These are phyloP conservation scores for Heliconius melpomene DNA, from an alignment of 1,140 invertebrate species.

Conservation along the genomic window DNA sequence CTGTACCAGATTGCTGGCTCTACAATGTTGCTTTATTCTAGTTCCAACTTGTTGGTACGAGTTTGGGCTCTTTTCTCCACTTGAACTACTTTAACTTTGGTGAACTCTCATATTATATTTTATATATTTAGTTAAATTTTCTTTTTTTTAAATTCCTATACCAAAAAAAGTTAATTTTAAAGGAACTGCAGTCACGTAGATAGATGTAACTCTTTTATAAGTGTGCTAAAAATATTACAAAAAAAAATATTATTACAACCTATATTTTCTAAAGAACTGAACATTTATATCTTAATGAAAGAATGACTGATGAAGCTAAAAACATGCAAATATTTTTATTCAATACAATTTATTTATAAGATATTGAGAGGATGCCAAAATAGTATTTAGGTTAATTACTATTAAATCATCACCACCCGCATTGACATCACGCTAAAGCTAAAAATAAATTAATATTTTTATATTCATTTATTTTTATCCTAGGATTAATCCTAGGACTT, in stretches of 20 bases:
- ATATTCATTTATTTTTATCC: too few species aligned
- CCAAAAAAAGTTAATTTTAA: too few species aligned
- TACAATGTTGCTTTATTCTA: slow-evolving; percentile 12
- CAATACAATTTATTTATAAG: neutral
- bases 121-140: too few species aligned
- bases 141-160: too few species aligned
- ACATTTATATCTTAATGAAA: neutral
- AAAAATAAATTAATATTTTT: slow-evolving; percentile 7
- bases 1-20: slow-evolving; percentile 9
- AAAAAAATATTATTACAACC: too few species aligned
- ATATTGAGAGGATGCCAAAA: slow-evolving; percentile 4
- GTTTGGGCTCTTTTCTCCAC: neutral
- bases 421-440: slow-evolving; percentile 2
- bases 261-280: too few species aligned
- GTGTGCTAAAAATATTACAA: too few species aligned
- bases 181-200: too few species aligned
- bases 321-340: neutral
- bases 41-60: neutral
- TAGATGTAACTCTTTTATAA: too few species aligned
- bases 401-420: slow-evolving; percentile 42
- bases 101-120: too few species aligned
- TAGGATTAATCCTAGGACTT: too few species aligned
- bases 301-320: neutral
- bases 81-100: too few species aligned
- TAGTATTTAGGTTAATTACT: slow-evolving; percentile 29